These are phyloP conservation scores for Xyrauchen texanus DNA, from an alignment of 2,113 vertebrate species.

Conservation along the genomic window DNA sequence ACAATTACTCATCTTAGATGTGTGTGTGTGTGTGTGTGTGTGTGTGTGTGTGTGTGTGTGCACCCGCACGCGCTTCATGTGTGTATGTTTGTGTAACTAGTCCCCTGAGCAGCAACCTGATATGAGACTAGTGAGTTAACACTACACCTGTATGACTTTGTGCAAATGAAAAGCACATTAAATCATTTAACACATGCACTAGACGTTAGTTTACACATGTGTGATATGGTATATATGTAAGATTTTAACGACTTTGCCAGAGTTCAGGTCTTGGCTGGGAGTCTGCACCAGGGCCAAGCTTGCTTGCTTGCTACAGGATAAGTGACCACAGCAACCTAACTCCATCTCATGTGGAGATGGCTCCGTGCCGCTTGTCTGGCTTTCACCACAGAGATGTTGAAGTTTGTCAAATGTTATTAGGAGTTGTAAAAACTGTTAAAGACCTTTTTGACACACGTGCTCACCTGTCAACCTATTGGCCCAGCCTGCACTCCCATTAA, in stretches of 20 bases:
- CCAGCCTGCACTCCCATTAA: not conserved
- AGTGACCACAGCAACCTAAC: conserved; percentile 32
- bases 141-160: conserved; percentile 56
- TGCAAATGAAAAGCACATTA: conserved; percentile 59
- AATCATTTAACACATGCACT: conserved; percentile 62
- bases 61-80: not conserved
- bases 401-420: conserved; percentile 41
- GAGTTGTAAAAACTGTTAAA: conserved; percentile 5
- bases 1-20: not conserved
- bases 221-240: conserved; percentile 14
- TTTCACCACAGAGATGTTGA: conserved; percentile 43
- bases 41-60: conserved; percentile 37
- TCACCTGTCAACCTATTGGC: conserved; percentile 20
- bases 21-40: conserved; percentile 28
- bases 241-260: conserved; percentile 68
- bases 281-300: conserved; percentile 28
- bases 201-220: conserved; percentile 25
- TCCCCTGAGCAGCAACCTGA: conserved; percentile 34
- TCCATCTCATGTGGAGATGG: conserved; percentile 25
- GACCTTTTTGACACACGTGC: not conserved
- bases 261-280: conserved; percentile 10
- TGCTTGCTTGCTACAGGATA: conserved; percentile 18
- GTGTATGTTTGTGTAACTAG: conserved; percentile 38
- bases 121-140: conserved; percentile 62
- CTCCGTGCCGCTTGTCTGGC: conserved; percentile 29